Evolutionary conservation across 2,113 vertebrate genomes (phyloP).

Genomic region (Shinisaurus crocodilurus): DNA sequence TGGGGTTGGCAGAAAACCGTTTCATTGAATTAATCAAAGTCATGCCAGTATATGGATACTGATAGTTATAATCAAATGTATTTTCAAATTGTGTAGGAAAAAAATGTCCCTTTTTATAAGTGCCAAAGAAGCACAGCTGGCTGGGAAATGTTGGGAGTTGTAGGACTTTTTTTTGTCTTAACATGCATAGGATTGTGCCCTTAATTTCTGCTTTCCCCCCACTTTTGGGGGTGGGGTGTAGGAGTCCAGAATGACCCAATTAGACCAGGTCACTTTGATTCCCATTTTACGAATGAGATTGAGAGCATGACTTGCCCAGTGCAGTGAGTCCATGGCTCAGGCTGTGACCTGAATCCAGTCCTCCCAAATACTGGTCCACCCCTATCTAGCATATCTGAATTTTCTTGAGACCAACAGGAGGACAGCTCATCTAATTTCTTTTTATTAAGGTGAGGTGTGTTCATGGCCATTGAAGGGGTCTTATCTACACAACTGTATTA

Average conservation of each 20-base stretch:
- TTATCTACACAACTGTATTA: background rate
- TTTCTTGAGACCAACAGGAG: background rate
- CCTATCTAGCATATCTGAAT: background rate
- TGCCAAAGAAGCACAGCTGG: too few species aligned
- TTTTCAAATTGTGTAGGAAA: background rate
- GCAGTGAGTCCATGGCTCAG: background rate
- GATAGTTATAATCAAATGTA: background rate
- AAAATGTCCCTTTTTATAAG: background rate
- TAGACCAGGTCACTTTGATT: background rate
- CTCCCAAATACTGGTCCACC: background rate
- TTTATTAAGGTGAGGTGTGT: background rate
- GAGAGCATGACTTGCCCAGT: background rate
- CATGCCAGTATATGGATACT: background rate
- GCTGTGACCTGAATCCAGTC: background rate
- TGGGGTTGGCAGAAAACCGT: background rate
- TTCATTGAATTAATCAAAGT: background rate
- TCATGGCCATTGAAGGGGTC: background rate
- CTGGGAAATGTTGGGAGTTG: too few species aligned
- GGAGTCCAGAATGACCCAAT: background rate
- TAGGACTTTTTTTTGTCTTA: too few species aligned
- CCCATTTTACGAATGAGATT: background rate
- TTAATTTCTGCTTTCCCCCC: background rate
- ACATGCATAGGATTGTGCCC: background rate
- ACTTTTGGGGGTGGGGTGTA: too few species aligned
- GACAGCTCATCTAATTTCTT: background rate